Percentiles rank a stretch among this genome's conserved stretches.
phyloP scores from a whole-genome alignment of 2,797 vertebrate species.

The Gambelia wislizenii region DNA sequence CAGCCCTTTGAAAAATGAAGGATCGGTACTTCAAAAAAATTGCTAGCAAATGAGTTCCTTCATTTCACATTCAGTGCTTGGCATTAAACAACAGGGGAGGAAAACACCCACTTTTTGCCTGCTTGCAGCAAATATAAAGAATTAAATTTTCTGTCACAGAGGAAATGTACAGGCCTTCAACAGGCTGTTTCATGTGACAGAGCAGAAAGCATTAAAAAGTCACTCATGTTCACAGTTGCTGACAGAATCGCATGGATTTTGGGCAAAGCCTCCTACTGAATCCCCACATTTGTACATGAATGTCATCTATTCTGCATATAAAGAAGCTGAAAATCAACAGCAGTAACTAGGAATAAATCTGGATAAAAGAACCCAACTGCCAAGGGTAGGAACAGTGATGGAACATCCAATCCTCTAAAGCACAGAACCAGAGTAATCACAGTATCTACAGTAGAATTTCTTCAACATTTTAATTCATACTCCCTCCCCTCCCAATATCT shows the following conservation, averaged over 20 bases:
- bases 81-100: background rate
- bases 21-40: slow-evolving; percentile 9
- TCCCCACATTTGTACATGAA: background rate
- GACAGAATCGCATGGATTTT: background rate
- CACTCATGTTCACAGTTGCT: background rate
- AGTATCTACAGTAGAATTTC: too few species aligned
- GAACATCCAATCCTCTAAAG: background rate
- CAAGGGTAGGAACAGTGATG: background rate
- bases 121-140: background rate
- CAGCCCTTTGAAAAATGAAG: background rate
- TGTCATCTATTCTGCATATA: background rate
- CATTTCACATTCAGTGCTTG: slow-evolving; percentile 2
- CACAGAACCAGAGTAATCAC: too few species aligned
- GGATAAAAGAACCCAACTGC: background rate
- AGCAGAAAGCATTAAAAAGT: background rate
- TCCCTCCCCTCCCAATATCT: background rate
- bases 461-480: background rate
- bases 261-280: background rate
- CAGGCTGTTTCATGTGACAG: background rate
- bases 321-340: background rate
- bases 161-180: background rate
- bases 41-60: background rate
- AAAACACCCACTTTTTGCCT: background rate
- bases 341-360: background rate
- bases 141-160: background rate